Percentiles rank a stretch among this genome's conserved stretches.
Evolutionary conservation across 2,888 invertebrate genomes (phyloP).

Genomic region (Drosophila anomalata): DNA sequence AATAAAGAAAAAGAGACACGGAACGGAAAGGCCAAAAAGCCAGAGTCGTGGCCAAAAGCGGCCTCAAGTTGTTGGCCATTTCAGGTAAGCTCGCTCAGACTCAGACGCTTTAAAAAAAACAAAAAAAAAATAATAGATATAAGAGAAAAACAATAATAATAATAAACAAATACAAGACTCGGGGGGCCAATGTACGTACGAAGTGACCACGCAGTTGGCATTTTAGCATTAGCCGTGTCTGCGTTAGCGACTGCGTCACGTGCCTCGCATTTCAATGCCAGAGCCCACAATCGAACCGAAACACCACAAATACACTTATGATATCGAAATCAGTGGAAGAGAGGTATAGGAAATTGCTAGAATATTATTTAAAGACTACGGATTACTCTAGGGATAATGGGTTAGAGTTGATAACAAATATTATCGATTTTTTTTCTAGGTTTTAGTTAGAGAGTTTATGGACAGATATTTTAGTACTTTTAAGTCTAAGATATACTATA

Average conservation of each 20-base stretch:
- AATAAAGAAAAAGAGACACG: conserved; percentile 16
- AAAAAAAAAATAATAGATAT: background rate
- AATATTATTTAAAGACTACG: background rate
- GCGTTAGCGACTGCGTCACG: conserved; percentile 53
- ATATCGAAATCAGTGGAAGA: background rate
- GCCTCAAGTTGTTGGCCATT: conserved; percentile 65
- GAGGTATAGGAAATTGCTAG: background rate
- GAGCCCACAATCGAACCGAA: too few species aligned
- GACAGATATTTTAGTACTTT: too few species aligned
- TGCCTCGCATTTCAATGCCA: conserved; percentile 62
- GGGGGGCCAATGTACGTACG: conserved; percentile 48
- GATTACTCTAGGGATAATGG: background rate
- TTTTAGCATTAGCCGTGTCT: conserved; percentile 24
- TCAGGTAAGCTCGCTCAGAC: conserved; percentile 44
- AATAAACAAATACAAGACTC: background rate
- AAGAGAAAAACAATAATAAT: background rate
- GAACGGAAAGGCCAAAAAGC: conserved; percentile 73
- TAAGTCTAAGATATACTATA: background rate
- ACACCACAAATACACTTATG: conserved; percentile 9
- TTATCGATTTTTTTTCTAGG: too few species aligned
- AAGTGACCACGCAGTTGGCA: conserved; percentile 25
- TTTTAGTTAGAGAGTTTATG: too few species aligned
- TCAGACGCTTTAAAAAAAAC: conserved; percentile 1
- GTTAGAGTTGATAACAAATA: too few species aligned
- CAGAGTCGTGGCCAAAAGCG: conserved; percentile 67